phyloP scores from a whole-genome alignment of 2,113 vertebrate species.

The Poicephalus gulielmi region DNA sequence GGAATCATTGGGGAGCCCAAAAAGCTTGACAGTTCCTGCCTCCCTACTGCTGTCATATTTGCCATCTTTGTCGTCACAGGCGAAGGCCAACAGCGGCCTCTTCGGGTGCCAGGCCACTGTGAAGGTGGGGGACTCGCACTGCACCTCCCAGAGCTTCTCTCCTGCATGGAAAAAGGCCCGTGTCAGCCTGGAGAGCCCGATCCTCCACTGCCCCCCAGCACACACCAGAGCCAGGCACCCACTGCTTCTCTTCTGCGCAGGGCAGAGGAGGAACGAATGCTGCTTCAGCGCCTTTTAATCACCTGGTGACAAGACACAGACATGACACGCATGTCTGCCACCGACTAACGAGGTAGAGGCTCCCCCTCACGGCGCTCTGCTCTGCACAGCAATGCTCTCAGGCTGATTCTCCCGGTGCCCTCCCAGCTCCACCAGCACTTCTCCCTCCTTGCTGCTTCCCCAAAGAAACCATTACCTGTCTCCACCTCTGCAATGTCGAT shows the following conservation, averaged over 20 bases:
- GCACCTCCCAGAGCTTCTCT: conserved; percentile 99
- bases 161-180: conserved; percentile 73
- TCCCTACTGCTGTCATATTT: conserved; percentile 98
- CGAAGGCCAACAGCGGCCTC: conserved; percentile 91
- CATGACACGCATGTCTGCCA: background rate
- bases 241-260: background rate
- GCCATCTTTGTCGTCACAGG: conserved; percentile 97
- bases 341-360: background rate
- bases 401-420: rapidly evolving
- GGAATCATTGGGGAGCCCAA: conserved; percentile 94
- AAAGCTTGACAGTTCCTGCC: conserved; percentile 97
- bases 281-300: conserved; percentile 7
- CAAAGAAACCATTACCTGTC: conserved; percentile 79
- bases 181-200: background rate
- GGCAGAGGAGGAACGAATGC: background rate
- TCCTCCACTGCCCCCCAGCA: rapidly evolving
- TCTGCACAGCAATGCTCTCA: background rate
- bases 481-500: conserved; percentile 98
- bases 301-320: conserved; percentile 16
- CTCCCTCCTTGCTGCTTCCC: background rate
- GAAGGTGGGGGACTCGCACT: conserved; percentile 97
- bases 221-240: background rate
- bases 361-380: conserved; percentile 11
- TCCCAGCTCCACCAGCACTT: background rate
- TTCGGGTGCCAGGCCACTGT: conserved; percentile 99